Conservation (phyloP, 2,888 invertebrate genomes). For the Nasonovia ribisnigri region DNA sequence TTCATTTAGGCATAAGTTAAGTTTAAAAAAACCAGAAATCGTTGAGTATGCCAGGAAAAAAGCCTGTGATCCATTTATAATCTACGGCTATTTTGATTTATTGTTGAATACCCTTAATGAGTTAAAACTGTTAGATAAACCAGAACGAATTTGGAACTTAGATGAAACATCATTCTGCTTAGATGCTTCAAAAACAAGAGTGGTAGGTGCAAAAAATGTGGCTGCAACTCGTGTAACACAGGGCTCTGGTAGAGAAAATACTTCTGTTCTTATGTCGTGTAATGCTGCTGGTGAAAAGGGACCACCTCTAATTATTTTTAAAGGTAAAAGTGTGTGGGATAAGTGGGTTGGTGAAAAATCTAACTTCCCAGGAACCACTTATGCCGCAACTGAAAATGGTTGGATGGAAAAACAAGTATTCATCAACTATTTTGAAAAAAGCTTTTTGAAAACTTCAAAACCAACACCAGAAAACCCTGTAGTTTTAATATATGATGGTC, state of each 20-base stretch:
- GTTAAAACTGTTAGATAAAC: not conserved
- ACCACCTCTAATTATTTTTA: conserved; percentile 69
- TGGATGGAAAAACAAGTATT: conserved; percentile 69
- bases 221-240: not conserved
- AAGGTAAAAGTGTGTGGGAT: conserved; percentile 70
- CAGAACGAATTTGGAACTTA: not conserved
- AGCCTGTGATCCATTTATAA: not conserved
- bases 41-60: not conserved
- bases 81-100: not conserved
- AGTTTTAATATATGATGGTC: conserved; percentile 51
- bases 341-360: conserved; percentile 68
- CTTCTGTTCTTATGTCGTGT: conserved; percentile 1
- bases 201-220: not conserved
- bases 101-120: not conserved
- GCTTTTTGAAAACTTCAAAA: conserved; percentile 63
- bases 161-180: conserved; percentile 1
- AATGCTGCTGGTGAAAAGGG: conserved; percentile 68
- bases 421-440: conserved; percentile 67
- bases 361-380: conserved; percentile 68
- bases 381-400: conserved; percentile 69
- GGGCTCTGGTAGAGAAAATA: not conserved
- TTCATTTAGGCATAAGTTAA: not conserved
- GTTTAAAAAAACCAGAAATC: conserved; percentile 8
- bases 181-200: not conserved
- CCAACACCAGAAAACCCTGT: not conserved